These are phyloP conservation scores for Vanessa cardui DNA, from an alignment of 2,888 invertebrate genomes.

Conservation along the genomic window DNA sequence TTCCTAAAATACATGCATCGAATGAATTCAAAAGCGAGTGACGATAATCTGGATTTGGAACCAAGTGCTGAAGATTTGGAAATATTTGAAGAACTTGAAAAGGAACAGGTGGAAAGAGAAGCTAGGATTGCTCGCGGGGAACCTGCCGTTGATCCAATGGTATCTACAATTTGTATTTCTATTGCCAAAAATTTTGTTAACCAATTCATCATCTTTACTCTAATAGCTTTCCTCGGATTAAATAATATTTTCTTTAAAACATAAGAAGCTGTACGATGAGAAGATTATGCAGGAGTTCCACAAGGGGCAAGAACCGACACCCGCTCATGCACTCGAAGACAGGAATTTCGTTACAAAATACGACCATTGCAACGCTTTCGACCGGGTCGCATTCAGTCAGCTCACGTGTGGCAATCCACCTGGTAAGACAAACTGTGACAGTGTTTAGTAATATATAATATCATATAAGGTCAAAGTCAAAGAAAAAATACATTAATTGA, in stretches of 20 bases:
- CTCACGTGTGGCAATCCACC: constrained; percentile 65
- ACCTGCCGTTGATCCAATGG: constrained; percentile 74
- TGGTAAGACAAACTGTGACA: constrained; percentile 48
- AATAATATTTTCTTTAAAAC: neutral
- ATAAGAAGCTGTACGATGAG: constrained; percentile 69
- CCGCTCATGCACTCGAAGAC: constrained; percentile 58
- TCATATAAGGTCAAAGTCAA: too few species aligned
- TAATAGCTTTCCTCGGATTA: too few species aligned
- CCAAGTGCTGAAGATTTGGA: constrained; percentile 72
- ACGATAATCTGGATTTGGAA: constrained; percentile 57
- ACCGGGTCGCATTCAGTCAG: constrained; percentile 69
- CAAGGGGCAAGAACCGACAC: constrained; percentile 53
- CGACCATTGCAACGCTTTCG: constrained; percentile 64
- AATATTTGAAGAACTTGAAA: constrained; percentile 69
- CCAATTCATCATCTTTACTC: too few species aligned
- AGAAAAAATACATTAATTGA: too few species aligned
- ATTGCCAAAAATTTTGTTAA: too few species aligned
- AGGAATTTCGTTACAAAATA: constrained; percentile 60
- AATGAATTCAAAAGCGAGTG: constrained; percentile 46
- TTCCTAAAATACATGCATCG: constrained; percentile 62
- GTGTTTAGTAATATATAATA: too few species aligned
- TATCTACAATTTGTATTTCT: constrained; percentile 29
- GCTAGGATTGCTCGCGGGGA: constrained; percentile 74
- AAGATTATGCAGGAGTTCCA: constrained; percentile 65
- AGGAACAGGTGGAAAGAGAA: constrained; percentile 63